These are phyloP conservation scores for Drosophila austrosaltans DNA, from an alignment of 2,888 invertebrate species.

Conservation along the genomic window DNA sequence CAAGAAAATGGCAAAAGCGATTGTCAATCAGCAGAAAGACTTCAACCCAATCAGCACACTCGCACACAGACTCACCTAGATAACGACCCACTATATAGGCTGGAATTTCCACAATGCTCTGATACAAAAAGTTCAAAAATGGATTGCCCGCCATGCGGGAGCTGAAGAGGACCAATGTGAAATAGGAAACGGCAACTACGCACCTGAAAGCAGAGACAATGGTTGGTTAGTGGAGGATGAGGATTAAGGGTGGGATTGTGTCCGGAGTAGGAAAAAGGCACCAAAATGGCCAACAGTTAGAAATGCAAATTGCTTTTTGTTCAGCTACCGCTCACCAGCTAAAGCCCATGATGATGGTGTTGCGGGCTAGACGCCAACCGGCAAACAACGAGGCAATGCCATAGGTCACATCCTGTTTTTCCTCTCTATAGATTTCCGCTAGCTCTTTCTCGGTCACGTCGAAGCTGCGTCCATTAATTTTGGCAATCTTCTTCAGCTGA, in stretches of 20 bases:
- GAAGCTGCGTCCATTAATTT: conserved; percentile 84
- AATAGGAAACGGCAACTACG: conserved; percentile 84
- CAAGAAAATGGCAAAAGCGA: conserved; percentile 7
- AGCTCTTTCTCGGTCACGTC: conserved; percentile 83
- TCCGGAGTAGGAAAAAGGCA: conserved; percentile 28
- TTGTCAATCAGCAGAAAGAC: conserved; percentile 56
- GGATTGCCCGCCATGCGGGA: conserved; percentile 86
- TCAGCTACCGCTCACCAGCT: conserved; percentile 84
- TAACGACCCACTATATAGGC: conserved; percentile 86
- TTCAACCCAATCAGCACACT: conserved; percentile 18
- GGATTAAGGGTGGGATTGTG: neutral
- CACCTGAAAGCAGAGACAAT: conserved; percentile 81
- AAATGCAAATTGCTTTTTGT: conserved; percentile 67
- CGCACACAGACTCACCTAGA: conserved; percentile 74
- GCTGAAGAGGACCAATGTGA: conserved; percentile 85
- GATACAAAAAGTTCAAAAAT: conserved; percentile 87
- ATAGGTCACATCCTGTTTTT: conserved; percentile 83
- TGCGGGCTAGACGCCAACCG: conserved; percentile 85
- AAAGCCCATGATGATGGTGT: conserved; percentile 85
- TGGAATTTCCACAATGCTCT: conserved; percentile 87
- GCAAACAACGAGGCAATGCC: conserved; percentile 86
- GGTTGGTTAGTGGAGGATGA: neutral
- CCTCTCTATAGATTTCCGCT: conserved; percentile 82
- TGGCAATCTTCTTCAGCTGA: conserved; percentile 85
- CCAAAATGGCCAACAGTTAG: conserved; percentile 55